These are phyloP conservation scores for Lepilemur septentrionalis DNA, from an alignment of 2,797 vertebrate genomes.

Conservation along the genomic window DNA sequence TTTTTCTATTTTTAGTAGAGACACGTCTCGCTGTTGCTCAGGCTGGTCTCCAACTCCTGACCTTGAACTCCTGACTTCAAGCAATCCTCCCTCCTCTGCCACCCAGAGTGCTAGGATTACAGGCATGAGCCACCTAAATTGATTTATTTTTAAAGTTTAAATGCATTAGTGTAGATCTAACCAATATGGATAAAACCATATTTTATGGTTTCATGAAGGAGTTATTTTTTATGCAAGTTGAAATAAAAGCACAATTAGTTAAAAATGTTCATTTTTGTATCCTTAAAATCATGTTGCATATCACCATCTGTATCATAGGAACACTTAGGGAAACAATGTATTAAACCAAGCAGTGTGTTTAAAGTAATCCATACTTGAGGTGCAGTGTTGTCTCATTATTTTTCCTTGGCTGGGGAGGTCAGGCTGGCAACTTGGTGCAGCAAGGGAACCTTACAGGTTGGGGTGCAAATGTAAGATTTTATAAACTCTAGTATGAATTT, in stretches of 20 bases:
- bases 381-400: background rate
- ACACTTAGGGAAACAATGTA: background rate
- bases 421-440: background rate
- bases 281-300: background rate
- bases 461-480: conserved; percentile 24
- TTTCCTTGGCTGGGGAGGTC: background rate
- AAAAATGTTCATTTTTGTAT: background rate
- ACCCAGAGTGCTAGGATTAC: no score
- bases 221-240: conserved; percentile 14
- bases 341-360: background rate
- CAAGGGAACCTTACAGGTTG: background rate
- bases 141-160: conserved; percentile 25
- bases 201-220: background rate
- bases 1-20: no score
- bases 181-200: background rate
- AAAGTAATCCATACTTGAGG: background rate
- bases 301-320: background rate
- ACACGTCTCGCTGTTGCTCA: no score
- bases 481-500: background rate
- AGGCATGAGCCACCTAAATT: no score
- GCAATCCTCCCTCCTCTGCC: no score
- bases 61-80: no score
- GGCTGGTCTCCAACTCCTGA: no score
- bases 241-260: conserved; percentile 41
- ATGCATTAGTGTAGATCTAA: background rate